Percentiles rank a stretch among this genome's conserved stretches.
Evolutionary conservation across 2,113 vertebrate genomes (phyloP).

Genomic region (Isurus oxyrinchus): DNA sequence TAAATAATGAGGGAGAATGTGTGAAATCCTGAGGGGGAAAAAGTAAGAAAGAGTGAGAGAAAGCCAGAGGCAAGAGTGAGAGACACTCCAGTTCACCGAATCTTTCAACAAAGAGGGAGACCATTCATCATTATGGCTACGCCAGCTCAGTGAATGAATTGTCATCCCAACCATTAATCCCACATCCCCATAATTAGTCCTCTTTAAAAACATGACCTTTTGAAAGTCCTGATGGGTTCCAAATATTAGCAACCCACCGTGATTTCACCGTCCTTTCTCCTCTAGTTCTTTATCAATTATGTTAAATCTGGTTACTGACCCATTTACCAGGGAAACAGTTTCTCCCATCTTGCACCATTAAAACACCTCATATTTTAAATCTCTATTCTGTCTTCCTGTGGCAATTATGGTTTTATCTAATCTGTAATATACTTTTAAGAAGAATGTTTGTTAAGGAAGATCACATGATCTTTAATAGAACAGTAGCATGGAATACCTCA

Average conservation of each 20-base stretch:
- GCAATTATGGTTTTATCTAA: too few species aligned
- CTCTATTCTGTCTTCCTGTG: too few species aligned
- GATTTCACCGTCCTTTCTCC: background rate
- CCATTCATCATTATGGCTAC: background rate
- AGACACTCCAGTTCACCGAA: background rate
- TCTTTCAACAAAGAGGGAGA: too few species aligned
- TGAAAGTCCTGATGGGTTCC: background rate
- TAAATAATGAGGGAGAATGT: background rate
- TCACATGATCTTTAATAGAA: too few species aligned
- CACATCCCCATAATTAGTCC: too few species aligned
- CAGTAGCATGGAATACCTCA: too few species aligned
- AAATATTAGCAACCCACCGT: background rate
- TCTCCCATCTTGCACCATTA: background rate
- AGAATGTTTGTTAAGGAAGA: too few species aligned
- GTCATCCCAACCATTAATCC: background rate
- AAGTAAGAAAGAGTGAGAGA: background rate
- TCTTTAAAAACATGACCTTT: too few species aligned
- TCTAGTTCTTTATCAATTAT: background rate
- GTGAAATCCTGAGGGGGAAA: background rate
- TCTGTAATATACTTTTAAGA: too few species aligned
- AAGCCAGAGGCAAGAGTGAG: background rate
- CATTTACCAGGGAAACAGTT: background rate
- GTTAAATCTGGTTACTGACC: background rate
- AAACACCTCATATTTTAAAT: background rate
- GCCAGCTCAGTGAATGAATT: background rate